Evolutionary conservation across 2,113 vertebrate species (phyloP).

Genomic region (Trematocara unimaculatum): DNA sequence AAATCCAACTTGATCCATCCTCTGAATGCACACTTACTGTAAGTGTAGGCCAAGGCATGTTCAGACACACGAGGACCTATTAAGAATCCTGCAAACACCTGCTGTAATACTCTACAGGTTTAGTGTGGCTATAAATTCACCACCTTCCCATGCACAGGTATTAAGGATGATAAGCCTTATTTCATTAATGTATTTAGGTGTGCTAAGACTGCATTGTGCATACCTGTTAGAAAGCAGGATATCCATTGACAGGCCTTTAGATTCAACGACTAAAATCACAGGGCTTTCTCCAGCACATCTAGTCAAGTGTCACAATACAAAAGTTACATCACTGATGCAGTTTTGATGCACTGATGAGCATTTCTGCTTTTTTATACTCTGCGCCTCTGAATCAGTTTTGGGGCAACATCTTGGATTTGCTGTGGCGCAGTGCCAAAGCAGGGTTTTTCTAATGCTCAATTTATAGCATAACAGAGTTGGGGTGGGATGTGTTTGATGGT

Average conservation of each 20-base stretch:
- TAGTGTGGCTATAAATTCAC: conserved; percentile 36
- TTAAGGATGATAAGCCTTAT: neutral
- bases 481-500: neutral
- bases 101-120: conserved; percentile 31
- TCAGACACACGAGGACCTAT: conserved; percentile 43
- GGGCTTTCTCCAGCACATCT: neutral
- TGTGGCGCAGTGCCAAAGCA: neutral
- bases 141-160: conserved; percentile 19
- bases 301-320: neutral
- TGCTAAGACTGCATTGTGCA: neutral
- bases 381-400: neutral
- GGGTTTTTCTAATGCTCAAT: neutral
- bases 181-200: neutral
- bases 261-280: neutral
- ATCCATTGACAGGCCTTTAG: neutral
- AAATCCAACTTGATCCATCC: conserved; percentile 47
- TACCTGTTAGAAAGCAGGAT: neutral
- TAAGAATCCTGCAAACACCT: conserved; percentile 51
- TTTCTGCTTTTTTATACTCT: neutral
- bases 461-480: neutral
- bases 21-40: conserved; percentile 38
- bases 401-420: neutral
- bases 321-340: neutral
- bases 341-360: neutral
- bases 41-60: conserved; percentile 42